Evolutionary conservation across 2,888 invertebrate genomes (phyloP).

Genomic region (Papilio protenor): DNA sequence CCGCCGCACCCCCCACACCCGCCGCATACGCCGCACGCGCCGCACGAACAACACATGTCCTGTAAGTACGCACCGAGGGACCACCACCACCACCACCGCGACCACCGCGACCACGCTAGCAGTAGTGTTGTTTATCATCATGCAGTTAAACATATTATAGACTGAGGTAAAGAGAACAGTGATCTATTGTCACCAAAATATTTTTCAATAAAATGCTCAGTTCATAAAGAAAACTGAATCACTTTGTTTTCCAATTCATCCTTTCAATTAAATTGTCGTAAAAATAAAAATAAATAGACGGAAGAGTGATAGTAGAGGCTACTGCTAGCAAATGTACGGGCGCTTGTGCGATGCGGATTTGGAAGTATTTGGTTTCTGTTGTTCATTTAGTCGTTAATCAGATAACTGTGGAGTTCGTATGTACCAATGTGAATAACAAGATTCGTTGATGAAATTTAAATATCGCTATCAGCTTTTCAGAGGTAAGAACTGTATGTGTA

Average conservation of each 20-base stretch:
- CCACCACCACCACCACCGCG: not conserved
- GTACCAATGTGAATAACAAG: slow-evolving; percentile 32
- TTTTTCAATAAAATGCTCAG: not conserved
- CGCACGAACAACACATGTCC: slow-evolving; percentile 87
- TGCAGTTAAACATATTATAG: not conserved
- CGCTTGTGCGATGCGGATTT: slow-evolving; percentile 30
- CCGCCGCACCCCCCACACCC: too few species aligned
- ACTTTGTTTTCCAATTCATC: not conserved
- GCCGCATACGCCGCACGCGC: slow-evolving; percentile 89
- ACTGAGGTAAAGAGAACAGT: not conserved
- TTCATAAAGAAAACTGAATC: not conserved
- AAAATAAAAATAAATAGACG: too few species aligned
- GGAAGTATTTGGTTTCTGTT: slow-evolving; percentile 1
- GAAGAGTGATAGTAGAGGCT: not conserved
- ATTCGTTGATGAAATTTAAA: not conserved
- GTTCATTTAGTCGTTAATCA: not conserved
- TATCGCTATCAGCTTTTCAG: slow-evolving; percentile 18
- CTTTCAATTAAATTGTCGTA: not conserved
- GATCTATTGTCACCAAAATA: not conserved
- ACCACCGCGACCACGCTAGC: not conserved
- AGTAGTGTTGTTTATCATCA: not conserved
- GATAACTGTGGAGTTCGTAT: slow-evolving; percentile 14
- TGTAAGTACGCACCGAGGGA: slow-evolving; percentile 66
- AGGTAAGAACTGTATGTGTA: slow-evolving; percentile 28
- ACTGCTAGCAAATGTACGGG: slow-evolving; percentile 12